phyloP scores from a whole-genome alignment of 2,888 invertebrate genomes.

The Gryllus longicercus region DNA sequence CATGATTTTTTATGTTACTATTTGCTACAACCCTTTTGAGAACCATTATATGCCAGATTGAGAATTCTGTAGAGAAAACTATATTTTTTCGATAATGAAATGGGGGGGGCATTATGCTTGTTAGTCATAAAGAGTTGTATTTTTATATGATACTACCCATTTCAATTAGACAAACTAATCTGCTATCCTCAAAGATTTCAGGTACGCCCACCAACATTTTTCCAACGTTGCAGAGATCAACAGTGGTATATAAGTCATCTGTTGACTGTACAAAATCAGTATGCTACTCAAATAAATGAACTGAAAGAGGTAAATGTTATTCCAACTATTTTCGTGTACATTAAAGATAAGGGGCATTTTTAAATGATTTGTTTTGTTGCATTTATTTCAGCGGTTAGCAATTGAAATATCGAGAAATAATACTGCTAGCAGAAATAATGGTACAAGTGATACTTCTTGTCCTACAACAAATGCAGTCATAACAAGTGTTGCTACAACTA shows the following conservation, averaged over 20 bases:
- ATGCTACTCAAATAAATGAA: slow-evolving; percentile 76
- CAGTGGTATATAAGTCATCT: slow-evolving; percentile 89
- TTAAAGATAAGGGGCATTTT: not conserved
- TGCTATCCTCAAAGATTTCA: slow-evolving; percentile 61
- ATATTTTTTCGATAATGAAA: no score
- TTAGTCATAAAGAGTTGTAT: no score
- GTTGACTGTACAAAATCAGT: slow-evolving; percentile 74
- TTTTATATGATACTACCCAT: no score
- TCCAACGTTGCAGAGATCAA: slow-evolving; percentile 88
- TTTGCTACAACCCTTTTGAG: no score
- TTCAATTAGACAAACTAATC: not conserved
- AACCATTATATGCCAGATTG: no score
- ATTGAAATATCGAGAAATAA: slow-evolving; percentile 67
- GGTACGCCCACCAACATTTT: slow-evolving; percentile 90
- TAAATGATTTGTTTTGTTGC: slow-evolving; percentile 23
- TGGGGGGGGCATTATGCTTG: no score
- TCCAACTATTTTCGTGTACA: not conserved
- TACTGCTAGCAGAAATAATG: slow-evolving; percentile 38
- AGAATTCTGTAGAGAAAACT: no score
- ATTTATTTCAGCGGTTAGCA: slow-evolving; percentile 55
- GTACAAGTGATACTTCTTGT: slow-evolving; percentile 26
- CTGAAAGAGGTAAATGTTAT: slow-evolving; percentile 61
- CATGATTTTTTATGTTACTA: no score
- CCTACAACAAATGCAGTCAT: slow-evolving; percentile 20
- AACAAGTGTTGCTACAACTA: not conserved